These are phyloP conservation scores for Agrypnus murinus DNA, from an alignment of 2,888 invertebrate species.

Conservation along the genomic window DNA sequence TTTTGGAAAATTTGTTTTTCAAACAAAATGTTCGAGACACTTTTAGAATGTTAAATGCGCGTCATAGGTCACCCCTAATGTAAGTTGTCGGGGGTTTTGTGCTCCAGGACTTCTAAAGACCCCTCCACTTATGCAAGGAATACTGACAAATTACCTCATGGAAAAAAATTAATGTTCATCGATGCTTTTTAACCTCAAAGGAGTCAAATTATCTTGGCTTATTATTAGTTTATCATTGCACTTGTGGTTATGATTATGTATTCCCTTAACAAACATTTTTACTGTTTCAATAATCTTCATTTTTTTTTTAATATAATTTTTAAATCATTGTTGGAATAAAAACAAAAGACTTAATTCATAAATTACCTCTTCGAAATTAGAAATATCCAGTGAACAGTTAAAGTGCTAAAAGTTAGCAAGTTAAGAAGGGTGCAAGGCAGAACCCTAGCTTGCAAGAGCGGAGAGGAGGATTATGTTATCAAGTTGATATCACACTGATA, in stretches of 20 bases:
- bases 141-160: conserved; percentile 61
- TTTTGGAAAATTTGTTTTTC: conserved; percentile 69
- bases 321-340: too few species aligned
- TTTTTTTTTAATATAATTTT: too few species aligned
- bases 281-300: too few species aligned
- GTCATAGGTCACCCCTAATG: conserved; percentile 67
- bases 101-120: conserved; percentile 50
- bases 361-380: not conserved
- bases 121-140: conserved; percentile 62
- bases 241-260: too few species aligned
- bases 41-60: conserved; percentile 67
- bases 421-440: conserved; percentile 52
- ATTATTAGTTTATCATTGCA: too few species aligned
- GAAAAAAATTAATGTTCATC: conserved; percentile 51
- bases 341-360: not conserved
- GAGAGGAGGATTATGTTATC: conserved; percentile 62
- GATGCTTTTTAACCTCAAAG: too few species aligned
- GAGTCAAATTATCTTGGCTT: too few species aligned
- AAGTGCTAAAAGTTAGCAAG: conserved; percentile 48
- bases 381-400: conserved; percentile 44
- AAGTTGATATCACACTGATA: conserved; percentile 68
- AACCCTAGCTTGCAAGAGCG: conserved; percentile 51
- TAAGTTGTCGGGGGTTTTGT: conserved; percentile 57
- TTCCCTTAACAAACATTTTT: too few species aligned
- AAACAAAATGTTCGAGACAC: conserved; percentile 67